Evolutionary conservation across 2,797 vertebrate genomes (phyloP), one percentile per base, ranked within the genome.

Genomic region (Sebastes variabilis): DNA sequence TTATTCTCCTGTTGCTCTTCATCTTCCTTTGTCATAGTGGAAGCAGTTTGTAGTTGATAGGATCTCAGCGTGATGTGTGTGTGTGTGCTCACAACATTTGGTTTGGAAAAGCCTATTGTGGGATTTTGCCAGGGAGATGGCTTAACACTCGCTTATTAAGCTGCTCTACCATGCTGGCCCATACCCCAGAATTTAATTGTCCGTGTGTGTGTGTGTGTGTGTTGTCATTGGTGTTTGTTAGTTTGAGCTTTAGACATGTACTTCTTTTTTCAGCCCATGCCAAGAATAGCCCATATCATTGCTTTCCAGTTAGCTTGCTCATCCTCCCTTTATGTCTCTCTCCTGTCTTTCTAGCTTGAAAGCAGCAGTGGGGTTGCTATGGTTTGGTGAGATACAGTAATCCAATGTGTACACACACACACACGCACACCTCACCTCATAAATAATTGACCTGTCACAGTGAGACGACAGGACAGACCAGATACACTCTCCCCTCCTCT

Each of bases 391-490:
- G 82, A 86, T 88, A 82, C 76, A 79, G 74, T 85, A 82, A 91
- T 90, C 84, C 76, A 78, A 65, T 82, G 81, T 86, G 60, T 59
- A 76, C 36, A 66, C 66, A 55, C 75, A 73, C 70, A 62, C 66
- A 77, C 46, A 77, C 46, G 66, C 69, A 72, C 81, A 73, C 72
- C 66, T 81, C 60, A 79, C 79, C 75, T 82, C 82, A 87, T 91
- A 87, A 92, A 92, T 91, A 91, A 92, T 88, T 92, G 85, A 92
- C 85, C 87, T 83, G 81, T 92, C 89, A 90, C 72, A 74, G 78
- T 86, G 87, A 90, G 88, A 91, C 70, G 73, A 75, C 86, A 87
- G 84, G 87, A 82, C 85, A 75, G 82, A 85, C 46, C 79, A 67
- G 81, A 86, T 86, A 29, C 77, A 66, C 77, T 88, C 82, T 80